Base-by-base conservation (phyloP, 2,888 invertebrate species). In the Hanleya hanleyi region DNA sequence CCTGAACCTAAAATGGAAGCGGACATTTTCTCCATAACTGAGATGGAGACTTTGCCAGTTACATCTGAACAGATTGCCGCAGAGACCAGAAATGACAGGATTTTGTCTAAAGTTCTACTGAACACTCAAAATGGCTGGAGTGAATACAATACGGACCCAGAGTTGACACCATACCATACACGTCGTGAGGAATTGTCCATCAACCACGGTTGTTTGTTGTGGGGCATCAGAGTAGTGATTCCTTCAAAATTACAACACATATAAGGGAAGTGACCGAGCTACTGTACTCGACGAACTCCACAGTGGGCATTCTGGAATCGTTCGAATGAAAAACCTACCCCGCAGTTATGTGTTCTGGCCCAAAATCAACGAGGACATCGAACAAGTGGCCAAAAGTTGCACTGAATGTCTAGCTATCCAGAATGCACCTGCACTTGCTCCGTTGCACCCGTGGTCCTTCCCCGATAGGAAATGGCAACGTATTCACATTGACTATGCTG, bases 401-500 rank as follows among this genome's bases (percentile, higher is more conserved):
- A n/a, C 18, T 5, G 70, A 61, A n/a, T 84, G 84, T 71, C 76
- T 76, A 62, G 18, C 64, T 37, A 71, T 72, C 32, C 47, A 38
- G n/a, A 75, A 70, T 9, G 37, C 22, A 49, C 83, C 81, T n/a
- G n/a, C 77, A 35, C 70, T 64, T 26, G 76, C 81, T n/a, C 78
- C 82, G 0, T 50, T 84, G 12, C 82, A 83, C 57, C 80, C 80
- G 3, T 87, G 83, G 84, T 74, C 77, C 62, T 79, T 69, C 50
- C 84, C 85, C 9, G 69, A 67, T 15, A 71, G 72, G 38, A 78
- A 82, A n/a, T 86, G 83, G 85, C 67, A 69, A 12, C 68, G 84
- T 7, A 15, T 86, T 1, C 84, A 85, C 49, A 61, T 83, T 29
- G 84, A 86, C 66, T 82, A 77, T 68, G 84, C 83, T n/a, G 82